Base-by-base conservation (phyloP, 2,888 invertebrate genomes). In the Rutpela maculata region DNA sequence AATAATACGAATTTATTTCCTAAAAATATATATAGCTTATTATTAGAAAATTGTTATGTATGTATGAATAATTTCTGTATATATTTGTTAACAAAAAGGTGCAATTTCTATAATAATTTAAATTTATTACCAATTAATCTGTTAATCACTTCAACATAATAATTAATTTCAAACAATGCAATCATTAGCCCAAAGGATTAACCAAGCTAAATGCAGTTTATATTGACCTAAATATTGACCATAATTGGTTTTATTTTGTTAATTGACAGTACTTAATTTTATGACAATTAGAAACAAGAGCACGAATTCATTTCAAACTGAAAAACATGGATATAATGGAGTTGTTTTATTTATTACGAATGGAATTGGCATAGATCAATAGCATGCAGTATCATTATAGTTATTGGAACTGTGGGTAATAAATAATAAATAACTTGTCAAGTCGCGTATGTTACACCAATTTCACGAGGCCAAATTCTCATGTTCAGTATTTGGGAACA, bases 301-400 rank as follows among this genome's bases (percentile, higher is more conserved):
- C 18, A 38, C 18, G 19, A 43, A 26, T 26, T 31, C 26, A 26
- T 15, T 11, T 31, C 26, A n/a, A 12, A 31, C 22, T 12, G 65
- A 43, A 43, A 65, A 65, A 65, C 65, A 65, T 11, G 65, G 18
- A 22, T 19, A 19, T 65, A 43, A 65, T 65, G 65, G 65, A 43
- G 43, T 65, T n/a, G 65, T 43, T 65, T 65, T 65, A 65, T 65
- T 65, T 65, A 65, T 50, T 43, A 65, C 9, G 11, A 38, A 65
- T 65, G 65, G 15, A 43, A 65, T 22, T 65, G 65, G 11, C 65
- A 50, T 38, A 15, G 65, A 65, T 65, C 43, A 65, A 43, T 65
- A 65, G 17, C 15, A 11, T 18, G 63, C 31, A 18, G 9, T 50
- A n/a, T 50, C 50, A 50, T 17, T 50, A n/a, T 17, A 50, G n/a